Conservation (phyloP, 1,140 invertebrate species). For the Eurosta solidaginis region DNA sequence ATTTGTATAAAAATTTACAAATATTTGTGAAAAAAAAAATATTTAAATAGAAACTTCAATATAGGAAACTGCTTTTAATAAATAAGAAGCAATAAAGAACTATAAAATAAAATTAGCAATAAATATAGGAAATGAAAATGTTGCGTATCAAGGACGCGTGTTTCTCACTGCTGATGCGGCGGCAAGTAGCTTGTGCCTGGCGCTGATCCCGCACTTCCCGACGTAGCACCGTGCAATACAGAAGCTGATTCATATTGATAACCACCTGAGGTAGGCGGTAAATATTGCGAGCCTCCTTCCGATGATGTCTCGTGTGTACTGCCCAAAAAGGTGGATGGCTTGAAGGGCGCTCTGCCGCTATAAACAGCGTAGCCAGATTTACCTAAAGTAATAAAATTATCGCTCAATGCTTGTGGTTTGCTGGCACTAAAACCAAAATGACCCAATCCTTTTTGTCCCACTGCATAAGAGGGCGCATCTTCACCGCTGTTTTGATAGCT, state of each 20-base stretch:
- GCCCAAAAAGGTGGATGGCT: conserved; percentile 52
- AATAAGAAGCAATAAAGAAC: conserved; percentile 30
- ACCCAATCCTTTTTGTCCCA: conserved; percentile 54
- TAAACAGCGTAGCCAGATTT: background rate
- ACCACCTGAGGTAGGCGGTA: conserved; percentile 42
- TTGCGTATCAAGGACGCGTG: background rate
- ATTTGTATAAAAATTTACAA: too few relatives aligned
- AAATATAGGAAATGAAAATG: background rate
- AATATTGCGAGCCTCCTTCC: conserved; percentile 36
- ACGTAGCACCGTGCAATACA: background rate
- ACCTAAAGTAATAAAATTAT: background rate
- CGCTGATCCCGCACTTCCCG: background rate
- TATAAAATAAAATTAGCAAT: background rate
- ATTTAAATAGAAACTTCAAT: too few relatives aligned
- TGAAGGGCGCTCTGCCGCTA: conserved; percentile 46
- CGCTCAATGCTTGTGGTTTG: conserved; percentile 45
- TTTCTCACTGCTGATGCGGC: background rate
- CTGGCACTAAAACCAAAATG: conserved; percentile 51
- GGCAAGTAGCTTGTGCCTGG: conserved; percentile 21
- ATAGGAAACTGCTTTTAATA: conserved; percentile 19
- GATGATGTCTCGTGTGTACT: conserved; percentile 39
- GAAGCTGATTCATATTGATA: conserved; percentile 43
- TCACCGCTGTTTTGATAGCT: background rate
- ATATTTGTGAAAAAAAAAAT: background rate
- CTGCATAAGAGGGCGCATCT: conserved; percentile 42